Percentiles rank a stretch among this genome's conserved stretches.
Conservation (phyloP, 2,797 vertebrate species). For the Perodicticus potto region DNA sequence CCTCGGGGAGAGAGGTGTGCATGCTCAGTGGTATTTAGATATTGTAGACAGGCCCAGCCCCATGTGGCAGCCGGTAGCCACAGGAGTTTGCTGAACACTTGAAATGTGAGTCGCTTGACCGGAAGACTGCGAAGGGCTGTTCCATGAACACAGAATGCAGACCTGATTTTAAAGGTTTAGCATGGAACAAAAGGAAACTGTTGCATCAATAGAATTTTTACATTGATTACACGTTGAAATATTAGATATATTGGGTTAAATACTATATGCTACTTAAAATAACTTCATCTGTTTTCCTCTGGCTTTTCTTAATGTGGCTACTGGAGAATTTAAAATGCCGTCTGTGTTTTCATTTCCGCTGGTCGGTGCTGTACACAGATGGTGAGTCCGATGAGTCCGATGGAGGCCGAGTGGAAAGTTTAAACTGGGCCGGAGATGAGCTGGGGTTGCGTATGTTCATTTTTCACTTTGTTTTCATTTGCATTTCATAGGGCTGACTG, state of each 20-base stretch:
- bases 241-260: neutral
- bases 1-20: neutral
- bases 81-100: neutral
- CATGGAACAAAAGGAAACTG: neutral
- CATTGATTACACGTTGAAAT: neutral
- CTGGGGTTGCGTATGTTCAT: neutral
- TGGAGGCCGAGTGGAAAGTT: neutral
- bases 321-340: neutral
- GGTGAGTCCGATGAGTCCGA: neutral
- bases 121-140: neutral
- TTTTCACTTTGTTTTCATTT: neutral
- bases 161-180: neutral
- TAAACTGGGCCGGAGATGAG: neutral
- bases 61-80: neutral
- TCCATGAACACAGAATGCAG: neutral
- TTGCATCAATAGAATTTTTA: neutral
- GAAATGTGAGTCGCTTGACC: neutral
- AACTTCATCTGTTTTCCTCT: neutral
- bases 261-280: neutral
- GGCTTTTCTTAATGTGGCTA: neutral
- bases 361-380: neutral
- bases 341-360: neutral
- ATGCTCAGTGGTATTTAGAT: neutral
- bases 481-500: slow-evolving; percentile 76
- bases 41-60: neutral